Conservation (phyloP, 2,888 invertebrate genomes). For the Hanleya hanleyi region DNA sequence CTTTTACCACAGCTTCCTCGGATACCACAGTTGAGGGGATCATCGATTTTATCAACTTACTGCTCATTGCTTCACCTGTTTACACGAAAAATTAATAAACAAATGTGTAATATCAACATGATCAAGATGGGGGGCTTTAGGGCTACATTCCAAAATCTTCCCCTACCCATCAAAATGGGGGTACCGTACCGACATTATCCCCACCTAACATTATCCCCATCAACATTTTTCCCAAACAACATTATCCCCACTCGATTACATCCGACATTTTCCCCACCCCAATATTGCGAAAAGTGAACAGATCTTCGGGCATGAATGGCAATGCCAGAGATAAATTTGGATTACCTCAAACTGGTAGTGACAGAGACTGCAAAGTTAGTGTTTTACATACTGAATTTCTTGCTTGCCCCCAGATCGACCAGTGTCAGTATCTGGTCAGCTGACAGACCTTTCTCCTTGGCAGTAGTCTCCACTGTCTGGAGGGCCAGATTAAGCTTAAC, state of each 20-base stretch:
- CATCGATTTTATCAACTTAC: slow-evolving; percentile 55
- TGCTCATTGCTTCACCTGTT: slow-evolving; percentile 51
- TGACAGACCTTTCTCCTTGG: slow-evolving; percentile 45
- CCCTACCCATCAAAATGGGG: too few relatives aligned
- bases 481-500: slow-evolving; percentile 44
- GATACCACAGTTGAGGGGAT: slow-evolving; percentile 59
- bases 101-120: too few relatives aligned
- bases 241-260: too few relatives aligned
- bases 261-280: too few relatives aligned
- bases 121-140: too few relatives aligned
- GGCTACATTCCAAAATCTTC: too few relatives aligned
- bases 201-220: too few relatives aligned
- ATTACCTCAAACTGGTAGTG: too few relatives aligned
- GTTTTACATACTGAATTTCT: slow-evolving; percentile 43
- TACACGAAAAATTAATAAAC: not conserved
- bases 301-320: too few relatives aligned
- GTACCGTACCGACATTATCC: too few relatives aligned
- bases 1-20: slow-evolving; percentile 52
- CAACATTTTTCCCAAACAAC: too few relatives aligned
- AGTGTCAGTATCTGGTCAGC: slow-evolving; percentile 47
- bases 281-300: too few relatives aligned
- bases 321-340: not conserved
- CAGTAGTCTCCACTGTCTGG: slow-evolving; percentile 46
- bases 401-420: slow-evolving; percentile 49
- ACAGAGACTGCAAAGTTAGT: not conserved